Percentiles rank a stretch among this genome's conserved stretches.
Conservation (phyloP, 2,113 vertebrate genomes). For the human region DNA sequence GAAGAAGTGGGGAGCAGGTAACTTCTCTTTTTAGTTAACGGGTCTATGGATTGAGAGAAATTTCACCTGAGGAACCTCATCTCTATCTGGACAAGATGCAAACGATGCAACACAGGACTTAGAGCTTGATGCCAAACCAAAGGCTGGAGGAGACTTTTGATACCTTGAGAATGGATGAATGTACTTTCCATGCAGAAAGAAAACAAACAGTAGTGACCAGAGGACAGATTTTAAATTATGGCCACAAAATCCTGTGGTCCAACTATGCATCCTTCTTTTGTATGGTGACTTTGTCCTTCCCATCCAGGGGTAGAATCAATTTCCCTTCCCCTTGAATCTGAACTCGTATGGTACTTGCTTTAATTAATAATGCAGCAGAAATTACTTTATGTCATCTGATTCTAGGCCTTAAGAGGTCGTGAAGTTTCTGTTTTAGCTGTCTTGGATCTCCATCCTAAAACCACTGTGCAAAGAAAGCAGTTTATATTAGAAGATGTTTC, state of each 20-base stretch:
- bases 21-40: background rate
- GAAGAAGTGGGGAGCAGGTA: background rate
- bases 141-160: background rate
- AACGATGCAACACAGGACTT: background rate
- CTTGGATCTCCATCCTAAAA: background rate
- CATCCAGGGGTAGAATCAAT: background rate
- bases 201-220: background rate
- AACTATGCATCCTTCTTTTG: background rate
- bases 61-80: background rate
- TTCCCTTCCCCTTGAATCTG: constrained; percentile 27
- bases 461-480: background rate
- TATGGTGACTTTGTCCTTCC: background rate
- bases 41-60: background rate
- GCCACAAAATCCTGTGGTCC: background rate
- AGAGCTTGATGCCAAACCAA: background rate
- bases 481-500: background rate
- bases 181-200: background rate
- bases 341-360: background rate
- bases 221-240: background rate
- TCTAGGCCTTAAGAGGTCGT: background rate
- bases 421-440: background rate
- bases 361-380: constrained; percentile 54
- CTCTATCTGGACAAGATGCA: background rate
- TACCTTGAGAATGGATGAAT: background rate
- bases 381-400: background rate